Base-by-base conservation (phyloP, 1,140 invertebrate species). In the Ridgeia piscesae region DNA sequence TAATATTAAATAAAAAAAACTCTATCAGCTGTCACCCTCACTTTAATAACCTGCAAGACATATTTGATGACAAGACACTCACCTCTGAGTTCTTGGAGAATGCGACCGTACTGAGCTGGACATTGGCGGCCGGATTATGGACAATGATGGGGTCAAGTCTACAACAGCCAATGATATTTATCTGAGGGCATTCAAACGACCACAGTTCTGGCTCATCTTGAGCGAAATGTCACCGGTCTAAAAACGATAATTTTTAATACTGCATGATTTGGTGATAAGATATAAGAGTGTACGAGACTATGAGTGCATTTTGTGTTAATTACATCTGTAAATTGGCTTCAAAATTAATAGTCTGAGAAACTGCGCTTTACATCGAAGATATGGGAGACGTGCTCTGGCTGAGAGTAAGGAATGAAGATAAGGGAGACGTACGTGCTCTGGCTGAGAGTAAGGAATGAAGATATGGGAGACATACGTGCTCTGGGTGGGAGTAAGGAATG, bases 61-160 rank as follows among this genome's bases (percentile, higher is more conserved):
- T 8, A 89, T 34, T n/a, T 90, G 33, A n/a, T 90, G 33, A 34
- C 21, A 33, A 90, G 89, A 90, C 35, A 77, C 93, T 94, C 94
- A 96, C 95, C 93, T 96, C 95, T 31, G 95, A 95, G 91, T 96
- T 96, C 88, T 94, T 95, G 42, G 95, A 94, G 94, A 95, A 96
- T 34, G 94, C 93, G 33, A 96, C 94, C 34, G 94, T 93, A 35
- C 95, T 95, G 33, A 95, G 93, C 94, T 94, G 95, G 35, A 94
- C 94, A 92, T 94, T 94, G 48, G 94, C 94, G 4, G 94, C 93
- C 91, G 95, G 94, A 11, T 93, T 94, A 89, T 93, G 94, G 4
- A 94, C 93, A 21, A 95, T 95, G 11, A 95, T 94, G 31, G 95
- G 95, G 94, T 96, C 95, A 33, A 96, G 93, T 35, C 95, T 96